phyloP scores from a whole-genome alignment of 2,797 vertebrate species.

The Poeciliopsis presidionis region DNA sequence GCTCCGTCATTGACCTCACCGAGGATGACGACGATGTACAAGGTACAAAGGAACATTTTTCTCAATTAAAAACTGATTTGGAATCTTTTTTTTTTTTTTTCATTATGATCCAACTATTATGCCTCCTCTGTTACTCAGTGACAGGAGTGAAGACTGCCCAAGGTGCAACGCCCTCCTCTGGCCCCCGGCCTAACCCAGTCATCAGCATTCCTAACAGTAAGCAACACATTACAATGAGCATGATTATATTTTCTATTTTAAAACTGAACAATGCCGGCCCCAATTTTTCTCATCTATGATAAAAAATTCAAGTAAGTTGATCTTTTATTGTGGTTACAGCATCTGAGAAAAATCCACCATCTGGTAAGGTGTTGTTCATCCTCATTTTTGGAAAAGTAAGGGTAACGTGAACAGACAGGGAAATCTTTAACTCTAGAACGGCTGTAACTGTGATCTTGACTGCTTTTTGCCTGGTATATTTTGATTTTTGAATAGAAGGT shows the following conservation, averaged over 20 bases:
- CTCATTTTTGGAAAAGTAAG: background rate
- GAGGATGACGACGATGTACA: slow-evolving; percentile 94
- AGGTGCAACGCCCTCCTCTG: slow-evolving; percentile 48
- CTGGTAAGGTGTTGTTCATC: background rate
- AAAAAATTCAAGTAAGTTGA: background rate
- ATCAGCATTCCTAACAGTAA: slow-evolving; percentile 73
- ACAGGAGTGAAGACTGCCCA: slow-evolving; percentile 82
- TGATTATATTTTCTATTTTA: slow-evolving; percentile 12
- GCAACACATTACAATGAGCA: slow-evolving; percentile 5
- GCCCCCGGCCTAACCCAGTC: slow-evolving; percentile 65
- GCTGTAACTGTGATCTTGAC: background rate
- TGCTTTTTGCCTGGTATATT: background rate
- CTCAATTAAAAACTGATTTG: background rate
- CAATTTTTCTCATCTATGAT: background rate
- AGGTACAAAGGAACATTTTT: slow-evolving; percentile 64
- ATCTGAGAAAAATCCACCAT: background rate
- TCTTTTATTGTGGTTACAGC: background rate
- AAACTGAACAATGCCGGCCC: background rate
- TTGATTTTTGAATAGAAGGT: background rate
- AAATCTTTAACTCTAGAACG: background rate
- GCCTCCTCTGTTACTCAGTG: slow-evolving; percentile 63
- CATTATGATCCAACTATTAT: background rate
- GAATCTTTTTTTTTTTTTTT: background rate
- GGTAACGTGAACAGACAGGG: background rate
- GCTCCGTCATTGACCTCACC: slow-evolving; percentile 96